Evolutionary conservation across 2,888 invertebrate genomes (phyloP).

Genomic region (Ramazzottius varieornatus): DNA sequence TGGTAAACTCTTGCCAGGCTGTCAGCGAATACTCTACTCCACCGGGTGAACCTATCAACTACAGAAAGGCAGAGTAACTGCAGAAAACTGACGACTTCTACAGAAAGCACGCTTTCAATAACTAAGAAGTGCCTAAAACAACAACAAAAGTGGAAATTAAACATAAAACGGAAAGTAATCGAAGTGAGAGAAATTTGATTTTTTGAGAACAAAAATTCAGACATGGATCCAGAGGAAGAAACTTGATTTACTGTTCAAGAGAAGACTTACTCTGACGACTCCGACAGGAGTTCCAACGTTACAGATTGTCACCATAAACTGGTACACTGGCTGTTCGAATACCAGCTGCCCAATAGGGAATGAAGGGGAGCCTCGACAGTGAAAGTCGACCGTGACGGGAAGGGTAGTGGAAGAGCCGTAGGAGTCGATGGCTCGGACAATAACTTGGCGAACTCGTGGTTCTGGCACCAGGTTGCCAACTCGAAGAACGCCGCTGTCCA

Average conservation of each 20-base stretch:
- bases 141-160: too few relatives aligned
- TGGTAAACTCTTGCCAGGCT: neutral
- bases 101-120: too few relatives aligned
- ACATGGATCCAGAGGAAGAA: too few relatives aligned
- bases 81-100: too few relatives aligned
- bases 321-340: neutral
- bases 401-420: neutral
- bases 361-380: too few relatives aligned
- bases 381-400: neutral
- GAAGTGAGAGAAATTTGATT: too few relatives aligned
- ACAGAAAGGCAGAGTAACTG: too few relatives aligned
- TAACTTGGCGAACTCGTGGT: neutral
- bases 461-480: neutral
- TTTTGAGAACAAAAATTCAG: too few relatives aligned
- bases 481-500: neutral
- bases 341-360: neutral
- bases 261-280: neutral
- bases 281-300: neutral
- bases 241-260: too few relatives aligned
- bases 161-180: too few relatives aligned
- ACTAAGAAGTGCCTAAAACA: too few relatives aligned
- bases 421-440: neutral
- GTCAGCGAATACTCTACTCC: neutral
- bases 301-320: neutral
- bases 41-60: neutral